Evolutionary conservation across 92 coral and sea anemone genomes (phyloP).

Genomic region (Paramuricea clavata): DNA sequence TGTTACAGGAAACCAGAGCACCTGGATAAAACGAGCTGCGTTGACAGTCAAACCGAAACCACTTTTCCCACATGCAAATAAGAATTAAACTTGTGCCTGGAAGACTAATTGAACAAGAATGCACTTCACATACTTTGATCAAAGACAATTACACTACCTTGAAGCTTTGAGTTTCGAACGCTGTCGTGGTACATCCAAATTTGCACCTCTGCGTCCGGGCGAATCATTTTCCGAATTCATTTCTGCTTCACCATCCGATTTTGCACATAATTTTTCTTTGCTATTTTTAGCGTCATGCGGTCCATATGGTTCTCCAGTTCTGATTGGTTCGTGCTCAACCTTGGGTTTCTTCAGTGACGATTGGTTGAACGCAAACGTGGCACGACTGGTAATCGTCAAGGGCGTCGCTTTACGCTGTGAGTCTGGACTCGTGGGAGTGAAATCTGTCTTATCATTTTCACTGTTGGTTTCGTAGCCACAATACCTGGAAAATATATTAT

Average conservation of each 20-base stretch:
- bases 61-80: too few species aligned
- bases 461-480: slow-evolving; percentile 85
- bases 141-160: background rate
- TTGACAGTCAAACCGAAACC: too few species aligned
- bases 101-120: too few species aligned
- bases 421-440: slow-evolving; percentile 25
- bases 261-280: slow-evolving; percentile 14
- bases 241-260: slow-evolving; percentile 2
- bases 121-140: too few species aligned
- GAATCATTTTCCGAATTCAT: slow-evolving; percentile 46
- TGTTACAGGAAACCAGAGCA: too few species aligned
- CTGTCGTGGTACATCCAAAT: slow-evolving; percentile 36
- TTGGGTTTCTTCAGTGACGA: slow-evolving; percentile 63
- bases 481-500: slow-evolving; percentile 80
- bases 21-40: too few species aligned
- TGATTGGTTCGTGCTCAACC: slow-evolving; percentile 71
- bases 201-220: slow-evolving; percentile 58
- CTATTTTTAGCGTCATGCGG: slow-evolving; percentile 69
- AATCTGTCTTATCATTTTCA: slow-evolving; percentile 61
- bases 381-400: slow-evolving; percentile 49
- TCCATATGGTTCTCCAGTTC: slow-evolving; percentile 86
- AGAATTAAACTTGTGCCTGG: too few species aligned
- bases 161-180: slow-evolving; percentile 42
- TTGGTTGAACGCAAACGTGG: slow-evolving; percentile 31
- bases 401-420: slow-evolving; percentile 4